phyloP scores from a whole-genome alignment of 2,888 invertebrate genomes.

The Meiosimyza decipiens region DNA sequence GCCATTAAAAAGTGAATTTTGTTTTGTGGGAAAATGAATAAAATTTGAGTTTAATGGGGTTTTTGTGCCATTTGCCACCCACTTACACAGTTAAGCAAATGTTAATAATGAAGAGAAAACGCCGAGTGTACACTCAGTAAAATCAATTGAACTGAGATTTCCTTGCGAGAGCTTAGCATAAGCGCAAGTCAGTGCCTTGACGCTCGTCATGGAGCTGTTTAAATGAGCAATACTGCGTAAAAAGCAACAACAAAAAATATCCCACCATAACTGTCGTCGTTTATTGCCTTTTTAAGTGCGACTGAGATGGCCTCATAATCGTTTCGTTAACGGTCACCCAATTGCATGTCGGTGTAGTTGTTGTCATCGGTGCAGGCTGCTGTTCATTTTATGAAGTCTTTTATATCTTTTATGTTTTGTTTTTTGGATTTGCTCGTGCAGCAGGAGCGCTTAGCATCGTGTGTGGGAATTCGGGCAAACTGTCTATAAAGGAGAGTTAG shows the following conservation, averaged over 20 bases:
- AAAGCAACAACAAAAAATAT: conserved; percentile 34
- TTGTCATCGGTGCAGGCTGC: not conserved
- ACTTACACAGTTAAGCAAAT: conserved; percentile 3
- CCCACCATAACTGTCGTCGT: conserved; percentile 62
- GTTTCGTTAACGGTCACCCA: conserved; percentile 62
- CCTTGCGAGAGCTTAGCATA: conserved; percentile 42
- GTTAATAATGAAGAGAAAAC: conserved; percentile 36
- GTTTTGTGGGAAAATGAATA: conserved; percentile 52
- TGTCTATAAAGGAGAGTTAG: not conserved
- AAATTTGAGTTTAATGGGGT: conserved; percentile 60
- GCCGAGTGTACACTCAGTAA: conserved; percentile 42
- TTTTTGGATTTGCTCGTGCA: not conserved
- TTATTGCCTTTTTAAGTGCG: conserved; percentile 66
- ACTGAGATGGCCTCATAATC: conserved; percentile 67
- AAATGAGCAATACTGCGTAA: not conserved
- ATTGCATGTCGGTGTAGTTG: conserved; percentile 48
- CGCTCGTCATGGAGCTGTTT: conserved; percentile 16
- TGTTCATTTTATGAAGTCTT: conserved; percentile 39
- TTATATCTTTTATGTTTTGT: conserved; percentile 37
- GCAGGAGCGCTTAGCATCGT: not conserved
- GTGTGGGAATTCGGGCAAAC: not conserved
- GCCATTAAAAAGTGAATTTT: conserved; percentile 45
- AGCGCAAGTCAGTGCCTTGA: conserved; percentile 27
- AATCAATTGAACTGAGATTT: conserved; percentile 38
- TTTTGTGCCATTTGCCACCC: conserved; percentile 46